Conservation (phyloP, 2,888 invertebrate species). For the Doris montereyensis region DNA sequence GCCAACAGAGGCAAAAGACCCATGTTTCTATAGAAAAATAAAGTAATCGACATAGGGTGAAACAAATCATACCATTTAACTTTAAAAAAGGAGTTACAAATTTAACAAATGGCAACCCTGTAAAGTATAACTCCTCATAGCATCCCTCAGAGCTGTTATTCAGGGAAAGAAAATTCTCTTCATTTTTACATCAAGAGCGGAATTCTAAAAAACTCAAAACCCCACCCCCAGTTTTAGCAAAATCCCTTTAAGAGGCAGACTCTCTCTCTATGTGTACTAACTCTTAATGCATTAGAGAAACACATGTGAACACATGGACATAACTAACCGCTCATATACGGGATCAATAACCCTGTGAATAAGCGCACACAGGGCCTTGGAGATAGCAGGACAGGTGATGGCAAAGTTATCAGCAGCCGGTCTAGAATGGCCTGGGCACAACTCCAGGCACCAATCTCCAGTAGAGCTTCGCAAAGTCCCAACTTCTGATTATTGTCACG, state of each 20-base stretch:
- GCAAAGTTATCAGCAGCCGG: constrained; percentile 85
- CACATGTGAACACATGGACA: no score
- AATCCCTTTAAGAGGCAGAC: no score
- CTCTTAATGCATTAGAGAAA: neutral
- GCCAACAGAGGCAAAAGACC: constrained; percentile 77
- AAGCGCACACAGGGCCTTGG: constrained; percentile 84
- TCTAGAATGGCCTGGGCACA: constrained; percentile 86
- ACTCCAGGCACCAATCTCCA: constrained; percentile 92
- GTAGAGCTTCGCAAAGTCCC: constrained; percentile 89
- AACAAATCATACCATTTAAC: no score
- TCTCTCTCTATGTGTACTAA: neutral
- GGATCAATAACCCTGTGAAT: constrained; percentile 89
- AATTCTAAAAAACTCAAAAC: neutral
- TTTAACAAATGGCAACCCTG: no score
- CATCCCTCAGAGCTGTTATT: no score
- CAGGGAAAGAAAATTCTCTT: neutral
- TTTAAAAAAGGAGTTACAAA: no score
- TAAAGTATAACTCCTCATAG: no score
- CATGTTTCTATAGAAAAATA: constrained; percentile 77
- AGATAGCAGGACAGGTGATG: constrained; percentile 85
- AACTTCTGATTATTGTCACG: constrained; percentile 87
- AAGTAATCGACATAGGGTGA: neutral
- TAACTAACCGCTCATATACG: constrained; percentile 83
- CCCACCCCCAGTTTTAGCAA: no score
- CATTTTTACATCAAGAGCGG: neutral